phyloP scores from a whole-genome alignment of 2,797 vertebrate genomes.

The Malacoraja senta region DNA sequence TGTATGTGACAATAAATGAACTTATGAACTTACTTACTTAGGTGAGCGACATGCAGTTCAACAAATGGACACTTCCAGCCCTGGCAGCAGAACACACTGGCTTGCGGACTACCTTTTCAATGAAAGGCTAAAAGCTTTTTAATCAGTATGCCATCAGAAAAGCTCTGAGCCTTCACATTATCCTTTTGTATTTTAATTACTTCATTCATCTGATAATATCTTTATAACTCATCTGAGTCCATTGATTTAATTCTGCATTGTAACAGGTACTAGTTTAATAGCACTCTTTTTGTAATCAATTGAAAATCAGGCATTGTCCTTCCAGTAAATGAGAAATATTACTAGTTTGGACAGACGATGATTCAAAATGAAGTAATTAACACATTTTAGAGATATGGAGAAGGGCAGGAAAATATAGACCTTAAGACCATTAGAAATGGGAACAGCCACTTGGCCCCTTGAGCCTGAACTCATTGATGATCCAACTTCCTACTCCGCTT shows the following conservation, averaged over 20 bases:
- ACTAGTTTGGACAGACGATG: background rate
- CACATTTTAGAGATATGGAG: background rate
- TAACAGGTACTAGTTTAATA: background rate
- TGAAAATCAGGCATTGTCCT: background rate
- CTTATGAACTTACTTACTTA: too few relatives aligned
- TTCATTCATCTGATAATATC: background rate
- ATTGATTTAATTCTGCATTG: background rate
- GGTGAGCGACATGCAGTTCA: too few relatives aligned
- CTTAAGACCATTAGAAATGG: background rate
- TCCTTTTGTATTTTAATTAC: background rate
- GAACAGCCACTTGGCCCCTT: too few relatives aligned
- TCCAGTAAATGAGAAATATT: background rate
- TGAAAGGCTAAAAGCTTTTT: too few relatives aligned
- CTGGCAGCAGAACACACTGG: too few relatives aligned
- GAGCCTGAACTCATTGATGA: too few relatives aligned
- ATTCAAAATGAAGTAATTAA: background rate
- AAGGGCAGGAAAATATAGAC: background rate
- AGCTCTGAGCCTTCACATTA: background rate
- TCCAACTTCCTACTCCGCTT: too few relatives aligned
- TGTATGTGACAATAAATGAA: too few relatives aligned
- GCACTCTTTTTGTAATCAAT: background rate
- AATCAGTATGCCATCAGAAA: too few relatives aligned
- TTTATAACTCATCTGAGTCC: background rate
- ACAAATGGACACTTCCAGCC: too few relatives aligned
- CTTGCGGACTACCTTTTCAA: too few relatives aligned